Conservation (phyloP, 2,888 invertebrate species). For the Theodoxus fluviatilis region DNA sequence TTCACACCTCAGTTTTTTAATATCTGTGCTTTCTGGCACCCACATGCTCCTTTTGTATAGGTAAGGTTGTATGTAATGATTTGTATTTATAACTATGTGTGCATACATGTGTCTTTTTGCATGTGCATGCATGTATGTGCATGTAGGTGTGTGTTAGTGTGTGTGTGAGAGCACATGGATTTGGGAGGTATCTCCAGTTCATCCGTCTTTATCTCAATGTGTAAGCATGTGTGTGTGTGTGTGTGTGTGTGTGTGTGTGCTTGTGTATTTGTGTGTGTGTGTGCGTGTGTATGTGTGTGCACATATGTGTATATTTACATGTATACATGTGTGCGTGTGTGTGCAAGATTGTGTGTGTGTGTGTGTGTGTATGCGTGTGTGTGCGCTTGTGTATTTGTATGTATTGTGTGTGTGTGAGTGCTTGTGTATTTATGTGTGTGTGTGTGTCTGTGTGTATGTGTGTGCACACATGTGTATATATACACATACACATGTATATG, state of each 20-base stretch:
- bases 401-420: no score
- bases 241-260: constrained; percentile 10
- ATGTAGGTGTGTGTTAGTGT: not conserved
- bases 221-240: not conserved
- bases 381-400: no score
- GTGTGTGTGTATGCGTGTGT: no score
- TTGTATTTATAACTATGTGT: not conserved
- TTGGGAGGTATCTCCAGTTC: no score
- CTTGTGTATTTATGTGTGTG: not conserved
- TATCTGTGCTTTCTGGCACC: not conserved
- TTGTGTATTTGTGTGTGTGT: constrained; percentile 14
- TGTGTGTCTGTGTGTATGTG: constrained; percentile 2
- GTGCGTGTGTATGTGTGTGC: constrained; percentile 11
- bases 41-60: not conserved
- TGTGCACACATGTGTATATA: not conserved
- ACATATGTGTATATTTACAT: not conserved
- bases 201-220: not conserved
- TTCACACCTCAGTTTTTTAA: no score
- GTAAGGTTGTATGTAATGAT: not conserved
- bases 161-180: not conserved
- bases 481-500: not conserved
- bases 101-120: not conserved
- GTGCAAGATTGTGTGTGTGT: not conserved
- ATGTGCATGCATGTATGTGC: not conserved
- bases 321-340: not conserved